Conservation (phyloP, 2,113 vertebrate species). For the Hypomesus transpacificus region DNA sequence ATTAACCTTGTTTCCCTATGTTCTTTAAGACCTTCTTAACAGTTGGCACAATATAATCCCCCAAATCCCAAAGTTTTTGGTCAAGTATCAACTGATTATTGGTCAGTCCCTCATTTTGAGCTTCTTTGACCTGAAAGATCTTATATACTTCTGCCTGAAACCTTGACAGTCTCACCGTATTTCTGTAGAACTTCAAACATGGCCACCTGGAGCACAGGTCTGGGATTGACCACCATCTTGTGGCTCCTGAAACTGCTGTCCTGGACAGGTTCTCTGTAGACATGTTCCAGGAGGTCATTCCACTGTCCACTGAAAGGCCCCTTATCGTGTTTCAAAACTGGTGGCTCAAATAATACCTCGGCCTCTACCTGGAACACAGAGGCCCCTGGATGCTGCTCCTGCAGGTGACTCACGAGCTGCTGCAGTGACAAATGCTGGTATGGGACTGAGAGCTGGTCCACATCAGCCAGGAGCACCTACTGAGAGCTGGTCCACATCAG, state of each 20-base stretch:
- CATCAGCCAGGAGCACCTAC: too few species aligned
- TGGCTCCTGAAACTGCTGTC: constrained; percentile 32
- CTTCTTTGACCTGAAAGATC: constrained; percentile 1
- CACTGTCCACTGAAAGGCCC: not conserved
- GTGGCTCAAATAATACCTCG: constrained; percentile 20
- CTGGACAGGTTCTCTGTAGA: constrained; percentile 28
- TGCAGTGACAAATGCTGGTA: constrained; percentile 48
- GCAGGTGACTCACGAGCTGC: constrained; percentile 50
- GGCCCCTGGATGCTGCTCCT: constrained; percentile 40
- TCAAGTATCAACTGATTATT: constrained; percentile 6
- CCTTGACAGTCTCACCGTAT: constrained; percentile 5
- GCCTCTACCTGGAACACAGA: constrained; percentile 32
- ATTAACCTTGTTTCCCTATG: not conserved
- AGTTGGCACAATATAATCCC: not conserved
- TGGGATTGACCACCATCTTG: constrained; percentile 65
- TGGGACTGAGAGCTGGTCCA: constrained; percentile 58
- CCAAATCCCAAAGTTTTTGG: constrained; percentile 1
- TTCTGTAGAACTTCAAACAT: constrained; percentile 10
- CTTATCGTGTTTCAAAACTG: too few species aligned
- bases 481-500: too few species aligned
- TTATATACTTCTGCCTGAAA: not conserved
- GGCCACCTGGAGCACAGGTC: constrained; percentile 57
- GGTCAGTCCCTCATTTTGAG: not conserved
- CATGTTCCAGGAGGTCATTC: constrained; percentile 27
- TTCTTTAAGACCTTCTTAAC: not conserved